These are phyloP conservation scores for Meganola albula DNA, from an alignment of 2,888 invertebrate species.

Conservation along the genomic window DNA sequence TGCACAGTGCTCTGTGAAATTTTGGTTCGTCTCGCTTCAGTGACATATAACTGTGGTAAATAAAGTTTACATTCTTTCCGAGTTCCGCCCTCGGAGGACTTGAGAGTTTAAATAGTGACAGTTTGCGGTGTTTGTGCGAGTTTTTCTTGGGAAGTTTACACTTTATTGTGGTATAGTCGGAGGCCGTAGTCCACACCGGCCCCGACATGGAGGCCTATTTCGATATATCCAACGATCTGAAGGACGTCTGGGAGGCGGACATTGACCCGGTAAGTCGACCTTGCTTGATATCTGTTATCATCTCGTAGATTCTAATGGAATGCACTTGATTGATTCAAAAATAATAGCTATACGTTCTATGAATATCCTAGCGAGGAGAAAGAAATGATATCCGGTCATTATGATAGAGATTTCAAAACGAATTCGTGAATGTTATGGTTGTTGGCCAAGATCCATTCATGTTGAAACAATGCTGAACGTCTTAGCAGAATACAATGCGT, in stretches of 20 bases:
- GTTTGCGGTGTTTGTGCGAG: slow-evolving; percentile 58
- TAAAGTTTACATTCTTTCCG: slow-evolving; percentile 44
- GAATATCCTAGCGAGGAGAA: no score
- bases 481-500: slow-evolving; percentile 13
- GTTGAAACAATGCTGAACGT: slow-evolving; percentile 19
- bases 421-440: slow-evolving; percentile 12
- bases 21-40: slow-evolving; percentile 24
- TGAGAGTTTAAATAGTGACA: slow-evolving; percentile 52
- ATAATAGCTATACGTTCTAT: no score
- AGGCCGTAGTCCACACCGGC: slow-evolving; percentile 54
- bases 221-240: slow-evolving; percentile 85
- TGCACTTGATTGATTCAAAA: no score
- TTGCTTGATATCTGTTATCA: slow-evolving; percentile 56
- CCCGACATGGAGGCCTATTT: slow-evolving; percentile 84
- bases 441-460: slow-evolving; percentile 11
- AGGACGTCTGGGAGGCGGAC: slow-evolving; percentile 90
- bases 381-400: no score
- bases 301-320: no score
- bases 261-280: slow-evolving; percentile 87
- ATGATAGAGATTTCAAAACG: slow-evolving; percentile 7
- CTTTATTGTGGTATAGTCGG: slow-evolving; percentile 49
- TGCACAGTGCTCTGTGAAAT: slow-evolving; percentile 55
- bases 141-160: slow-evolving; percentile 47
- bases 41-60: slow-evolving; percentile 37
- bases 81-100: slow-evolving; percentile 50